A percentile compares a stretch with the other conserved stretches of the same genome.
These are phyloP conservation scores for Athrips mouffetella DNA, from an alignment of 2,888 invertebrate genomes.

Conservation along the genomic window DNA sequence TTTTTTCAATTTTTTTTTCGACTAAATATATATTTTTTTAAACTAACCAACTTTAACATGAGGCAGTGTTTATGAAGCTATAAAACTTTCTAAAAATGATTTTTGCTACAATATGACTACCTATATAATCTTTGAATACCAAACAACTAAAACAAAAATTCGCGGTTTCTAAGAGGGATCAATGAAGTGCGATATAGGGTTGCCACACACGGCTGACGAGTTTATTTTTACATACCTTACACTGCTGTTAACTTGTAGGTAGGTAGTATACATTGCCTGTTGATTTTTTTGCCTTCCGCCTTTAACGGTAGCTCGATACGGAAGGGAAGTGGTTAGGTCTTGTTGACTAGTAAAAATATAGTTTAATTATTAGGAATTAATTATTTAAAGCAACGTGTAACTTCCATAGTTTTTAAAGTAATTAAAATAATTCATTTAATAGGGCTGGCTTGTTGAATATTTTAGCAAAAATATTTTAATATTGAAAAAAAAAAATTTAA, in stretches of 20 bases:
- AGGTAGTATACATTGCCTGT: constrained; percentile 45
- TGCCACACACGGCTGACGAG: constrained; percentile 33
- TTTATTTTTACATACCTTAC: constrained; percentile 12
- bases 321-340: constrained; percentile 18
- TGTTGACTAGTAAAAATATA: not conserved
- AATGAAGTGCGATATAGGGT: constrained; percentile 15
- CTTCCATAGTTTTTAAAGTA: not conserved
- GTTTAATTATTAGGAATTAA: not conserved
- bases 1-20: too few relatives aligned
- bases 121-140: too few relatives aligned
- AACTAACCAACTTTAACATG: too few relatives aligned
- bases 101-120: too few relatives aligned
- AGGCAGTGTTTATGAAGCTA: too few relatives aligned
- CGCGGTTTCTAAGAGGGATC: not conserved
- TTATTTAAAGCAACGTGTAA: not conserved
- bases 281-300: constrained; percentile 26
- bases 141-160: too few relatives aligned
- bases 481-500: too few relatives aligned
- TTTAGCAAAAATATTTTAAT: too few relatives aligned
- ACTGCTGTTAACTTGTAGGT: constrained; percentile 20
- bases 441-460: too few relatives aligned
- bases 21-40: too few relatives aligned
- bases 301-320: constrained; percentile 33
- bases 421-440: not conserved
- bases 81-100: too few relatives aligned